phyloP scores from a whole-genome alignment of 2,888 invertebrate genomes.

The Rosalia funebris region DNA sequence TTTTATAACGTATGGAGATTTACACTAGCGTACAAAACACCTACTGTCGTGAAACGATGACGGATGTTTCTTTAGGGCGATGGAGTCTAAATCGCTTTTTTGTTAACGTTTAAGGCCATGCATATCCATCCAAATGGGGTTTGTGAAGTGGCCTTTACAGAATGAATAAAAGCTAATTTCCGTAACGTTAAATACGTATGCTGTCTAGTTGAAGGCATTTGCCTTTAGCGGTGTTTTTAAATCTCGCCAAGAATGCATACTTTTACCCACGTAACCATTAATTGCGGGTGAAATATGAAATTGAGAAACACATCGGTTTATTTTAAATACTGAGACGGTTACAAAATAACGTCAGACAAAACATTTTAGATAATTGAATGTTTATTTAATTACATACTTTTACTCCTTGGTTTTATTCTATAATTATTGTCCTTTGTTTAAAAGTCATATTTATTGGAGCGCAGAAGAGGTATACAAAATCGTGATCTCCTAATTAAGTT shows the following conservation, averaged over 20 bases:
- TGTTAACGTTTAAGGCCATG: too few species aligned
- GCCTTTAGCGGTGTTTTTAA: slow-evolving; percentile 1
- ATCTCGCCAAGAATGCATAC: neutral
- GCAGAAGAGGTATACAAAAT: neutral
- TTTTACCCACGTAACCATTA: neutral
- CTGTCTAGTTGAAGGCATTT: neutral
- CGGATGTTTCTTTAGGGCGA: too few species aligned
- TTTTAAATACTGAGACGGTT: slow-evolving; percentile 11
- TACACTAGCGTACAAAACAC: too few species aligned
- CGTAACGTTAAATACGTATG: neutral
- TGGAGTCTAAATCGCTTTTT: too few species aligned
- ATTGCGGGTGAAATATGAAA: slow-evolving; percentile 10
- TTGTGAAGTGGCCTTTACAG: neutral
- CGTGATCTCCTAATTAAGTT: slow-evolving; percentile 1
- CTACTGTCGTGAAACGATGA: too few species aligned
- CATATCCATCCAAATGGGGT: neutral
- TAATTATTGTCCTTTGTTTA: slow-evolving; percentile 5
- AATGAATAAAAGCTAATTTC: slow-evolving; percentile 5
- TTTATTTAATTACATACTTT: slow-evolving; percentile 17
- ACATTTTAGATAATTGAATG: slow-evolving; percentile 20
- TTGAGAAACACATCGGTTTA: neutral
- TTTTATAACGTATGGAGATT: too few species aligned
- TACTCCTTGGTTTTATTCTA: neutral
- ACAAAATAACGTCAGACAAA: slow-evolving; percentile 8
- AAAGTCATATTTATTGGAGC: slow-evolving; percentile 6